Evolutionary conservation across 2,888 invertebrate genomes (phyloP).

Genomic region (Nymphalis urticae): DNA sequence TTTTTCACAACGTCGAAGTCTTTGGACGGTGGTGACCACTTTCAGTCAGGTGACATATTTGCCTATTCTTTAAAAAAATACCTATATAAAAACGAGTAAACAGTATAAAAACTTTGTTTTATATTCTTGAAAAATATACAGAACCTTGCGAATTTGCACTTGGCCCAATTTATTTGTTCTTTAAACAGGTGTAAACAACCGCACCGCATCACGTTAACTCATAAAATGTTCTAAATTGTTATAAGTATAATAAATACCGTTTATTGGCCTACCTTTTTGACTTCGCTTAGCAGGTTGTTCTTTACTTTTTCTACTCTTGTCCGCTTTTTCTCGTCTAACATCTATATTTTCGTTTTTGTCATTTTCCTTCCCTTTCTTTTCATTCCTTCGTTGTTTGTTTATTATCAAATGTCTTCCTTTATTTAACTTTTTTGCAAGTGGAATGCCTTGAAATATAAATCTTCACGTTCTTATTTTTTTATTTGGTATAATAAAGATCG

Average conservation of each 20-base stretch:
- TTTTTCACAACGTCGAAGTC: too few species aligned
- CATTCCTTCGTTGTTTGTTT: conserved; percentile 37
- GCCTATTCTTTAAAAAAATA: not conserved
- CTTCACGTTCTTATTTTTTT: conserved; percentile 14
- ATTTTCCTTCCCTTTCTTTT: conserved; percentile 17
- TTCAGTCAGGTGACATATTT: too few species aligned
- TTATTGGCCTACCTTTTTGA: conserved; percentile 21
- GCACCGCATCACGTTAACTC: conserved; percentile 10
- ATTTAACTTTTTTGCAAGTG: conserved; percentile 45
- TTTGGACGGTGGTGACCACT: too few species aligned
- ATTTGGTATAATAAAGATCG: not conserved
- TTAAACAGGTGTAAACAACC: conserved; percentile 12
- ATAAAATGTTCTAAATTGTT: conserved; percentile 20
- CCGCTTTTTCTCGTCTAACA: conserved; percentile 5
- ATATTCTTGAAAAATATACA: not conserved
- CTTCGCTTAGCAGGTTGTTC: conserved; percentile 9
- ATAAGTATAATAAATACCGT: conserved; percentile 28
- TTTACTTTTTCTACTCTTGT: conserved; percentile 21
- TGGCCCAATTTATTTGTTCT: conserved; percentile 12
- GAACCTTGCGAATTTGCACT: not conserved
- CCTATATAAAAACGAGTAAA: not conserved
- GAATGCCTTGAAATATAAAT: conserved; percentile 40
- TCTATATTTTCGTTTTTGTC: conserved; percentile 17
- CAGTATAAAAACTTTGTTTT: not conserved
- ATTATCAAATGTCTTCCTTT: conserved; percentile 51